These are phyloP conservation scores for Polymixis flavicincta DNA, from an alignment of 2,888 invertebrate genomes.

Conservation along the genomic window DNA sequence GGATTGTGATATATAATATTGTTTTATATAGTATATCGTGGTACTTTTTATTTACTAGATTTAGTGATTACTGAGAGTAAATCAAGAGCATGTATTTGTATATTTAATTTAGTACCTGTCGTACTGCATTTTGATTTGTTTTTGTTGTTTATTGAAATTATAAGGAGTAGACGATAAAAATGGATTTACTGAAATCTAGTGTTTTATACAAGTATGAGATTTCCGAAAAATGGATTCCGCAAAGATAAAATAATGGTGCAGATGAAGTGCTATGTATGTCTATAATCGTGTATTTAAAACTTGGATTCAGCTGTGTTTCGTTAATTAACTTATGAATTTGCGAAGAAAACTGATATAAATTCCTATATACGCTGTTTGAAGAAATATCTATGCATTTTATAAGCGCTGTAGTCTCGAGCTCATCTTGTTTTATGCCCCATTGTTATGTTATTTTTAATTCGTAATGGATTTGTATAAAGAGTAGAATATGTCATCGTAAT, in stretches of 20 bases:
- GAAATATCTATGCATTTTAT: slow-evolving; percentile 8
- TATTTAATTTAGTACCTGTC: slow-evolving; percentile 63
- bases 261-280: slow-evolving; percentile 22
- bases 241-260: slow-evolving; percentile 30
- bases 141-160: slow-evolving; percentile 62
- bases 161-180: slow-evolving; percentile 31
- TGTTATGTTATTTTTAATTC: slow-evolving; percentile 42
- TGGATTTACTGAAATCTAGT: slow-evolving; percentile 35
- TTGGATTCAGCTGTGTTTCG: slow-evolving; percentile 10
- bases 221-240: slow-evolving; percentile 32
- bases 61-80: slow-evolving; percentile 61
- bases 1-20: slow-evolving; percentile 75
- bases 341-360: neutral
- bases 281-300: slow-evolving; percentile 27
- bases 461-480: slow-evolving; percentile 45
- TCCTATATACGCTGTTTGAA: slow-evolving; percentile 2
- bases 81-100: slow-evolving; percentile 64
- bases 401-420: slow-evolving; percentile 31
- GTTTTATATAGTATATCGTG: slow-evolving; percentile 62
- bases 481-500: slow-evolving; percentile 34
- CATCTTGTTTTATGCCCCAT: slow-evolving; percentile 30
- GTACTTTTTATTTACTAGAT: slow-evolving; percentile 63
- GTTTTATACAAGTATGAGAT: slow-evolving; percentile 30
- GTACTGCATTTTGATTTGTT: slow-evolving; percentile 63
- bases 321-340: slow-evolving; percentile 20